A percentile compares a stretch with the other conserved stretches of the same genome.
phyloP scores from a whole-genome alignment of 2,888 invertebrate species.

The Apeira syringaria region DNA sequence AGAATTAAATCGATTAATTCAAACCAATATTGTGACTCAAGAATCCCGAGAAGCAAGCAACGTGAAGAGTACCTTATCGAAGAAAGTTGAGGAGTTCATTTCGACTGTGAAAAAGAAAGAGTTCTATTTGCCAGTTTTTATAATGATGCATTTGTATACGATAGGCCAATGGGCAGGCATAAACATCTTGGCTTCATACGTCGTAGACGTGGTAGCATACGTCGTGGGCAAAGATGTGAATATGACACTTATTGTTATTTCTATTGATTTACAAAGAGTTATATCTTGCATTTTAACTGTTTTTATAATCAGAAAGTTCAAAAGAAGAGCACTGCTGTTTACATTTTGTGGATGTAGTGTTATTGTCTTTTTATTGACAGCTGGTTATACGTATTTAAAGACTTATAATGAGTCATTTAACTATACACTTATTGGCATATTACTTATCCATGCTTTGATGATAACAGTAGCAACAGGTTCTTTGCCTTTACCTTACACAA shows the following conservation, averaged over 20 bases:
- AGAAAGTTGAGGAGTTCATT: slow-evolving; percentile 22
- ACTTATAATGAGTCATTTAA: slow-evolving; percentile 39
- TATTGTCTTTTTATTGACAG: slow-evolving; percentile 46
- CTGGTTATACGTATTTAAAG: slow-evolving; percentile 53
- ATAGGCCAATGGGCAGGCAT: slow-evolving; percentile 86
- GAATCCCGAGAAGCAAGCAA: slow-evolving; percentile 23
- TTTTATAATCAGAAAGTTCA: slow-evolving; percentile 80
- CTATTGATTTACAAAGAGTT: slow-evolving; percentile 84
- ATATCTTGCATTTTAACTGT: slow-evolving; percentile 83
- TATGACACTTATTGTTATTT: slow-evolving; percentile 84
- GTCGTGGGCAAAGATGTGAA: slow-evolving; percentile 81
- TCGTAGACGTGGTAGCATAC: slow-evolving; percentile 81
- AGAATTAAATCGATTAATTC: slow-evolving; percentile 61
- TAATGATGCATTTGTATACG: slow-evolving; percentile 83
- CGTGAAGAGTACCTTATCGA: slow-evolving; percentile 56
- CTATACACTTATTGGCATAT: slow-evolving; percentile 49
- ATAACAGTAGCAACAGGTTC: slow-evolving; percentile 82
- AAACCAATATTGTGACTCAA: slow-evolving; percentile 40
- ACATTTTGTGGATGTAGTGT: slow-evolving; percentile 49
- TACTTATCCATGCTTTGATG: slow-evolving; percentile 67
- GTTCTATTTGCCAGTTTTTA: slow-evolving; percentile 80
- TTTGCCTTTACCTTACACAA: slow-evolving; percentile 86
- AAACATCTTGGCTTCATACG: slow-evolving; percentile 86
- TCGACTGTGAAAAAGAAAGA: slow-evolving; percentile 55
- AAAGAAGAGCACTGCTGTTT: slow-evolving; percentile 60